A percentile compares a stretch with the other conserved stretches of the same genome.
Conservation (phyloP, 2,888 invertebrate genomes). For the Drosophila anomalata region DNA sequence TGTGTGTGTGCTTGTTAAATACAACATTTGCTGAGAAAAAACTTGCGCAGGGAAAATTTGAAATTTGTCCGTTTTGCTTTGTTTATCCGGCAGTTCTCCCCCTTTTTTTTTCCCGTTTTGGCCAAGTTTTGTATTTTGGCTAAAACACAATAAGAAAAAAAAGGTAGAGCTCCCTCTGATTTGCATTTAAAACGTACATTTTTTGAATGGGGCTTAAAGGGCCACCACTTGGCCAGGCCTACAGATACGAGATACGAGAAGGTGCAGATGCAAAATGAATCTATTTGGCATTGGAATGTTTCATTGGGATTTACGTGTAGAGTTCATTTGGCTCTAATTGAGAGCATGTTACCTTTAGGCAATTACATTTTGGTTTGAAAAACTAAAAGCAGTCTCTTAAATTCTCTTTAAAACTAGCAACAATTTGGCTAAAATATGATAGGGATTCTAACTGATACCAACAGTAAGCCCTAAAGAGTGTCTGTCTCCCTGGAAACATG, state of each 20-base stretch:
- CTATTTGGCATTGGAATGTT: constrained; percentile 1
- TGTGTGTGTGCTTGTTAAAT: constrained; percentile 64
- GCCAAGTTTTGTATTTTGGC: constrained; percentile 30
- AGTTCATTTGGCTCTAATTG: constrained; percentile 19
- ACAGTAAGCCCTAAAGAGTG: constrained; percentile 9
- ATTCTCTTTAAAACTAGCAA: no score
- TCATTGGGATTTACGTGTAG: constrained; percentile 1
- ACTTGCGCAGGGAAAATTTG: constrained; percentile 67
- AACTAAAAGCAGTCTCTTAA: no score
- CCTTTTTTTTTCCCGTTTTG: constrained; percentile 8
- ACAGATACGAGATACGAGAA: not conserved
- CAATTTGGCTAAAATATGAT: not conserved
- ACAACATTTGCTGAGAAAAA: constrained; percentile 69
- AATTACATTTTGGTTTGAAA: not conserved
- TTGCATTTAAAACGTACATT: constrained; percentile 73
- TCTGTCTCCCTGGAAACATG: constrained; percentile 54
- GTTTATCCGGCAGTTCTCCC: constrained; percentile 29
- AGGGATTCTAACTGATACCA: constrained; percentile 23
- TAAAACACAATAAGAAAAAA: constrained; percentile 36
- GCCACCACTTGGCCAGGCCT: not conserved
- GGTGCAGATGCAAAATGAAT: constrained; percentile 11
- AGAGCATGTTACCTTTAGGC: constrained; percentile 1
- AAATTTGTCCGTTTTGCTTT: constrained; percentile 64
- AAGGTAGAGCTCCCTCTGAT: constrained; percentile 68
- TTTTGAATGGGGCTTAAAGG: constrained; percentile 42